Evolutionary conservation across 2,113 vertebrate species (phyloP).

Genomic region (Riparia riparia): DNA sequence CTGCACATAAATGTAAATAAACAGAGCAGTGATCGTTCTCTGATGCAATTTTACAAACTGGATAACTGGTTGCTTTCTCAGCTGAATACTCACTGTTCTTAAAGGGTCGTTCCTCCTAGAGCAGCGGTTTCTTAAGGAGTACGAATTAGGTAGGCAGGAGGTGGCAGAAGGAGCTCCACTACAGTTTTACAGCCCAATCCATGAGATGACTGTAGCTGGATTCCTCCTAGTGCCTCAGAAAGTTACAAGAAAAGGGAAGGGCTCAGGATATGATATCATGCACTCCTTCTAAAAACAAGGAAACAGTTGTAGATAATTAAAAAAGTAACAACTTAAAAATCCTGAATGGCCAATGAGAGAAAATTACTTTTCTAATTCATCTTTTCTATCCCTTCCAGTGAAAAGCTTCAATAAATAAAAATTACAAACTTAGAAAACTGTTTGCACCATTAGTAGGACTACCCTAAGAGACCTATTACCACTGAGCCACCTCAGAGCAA

Average conservation of each 20-base stretch:
- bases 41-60: not conserved
- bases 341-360: not conserved
- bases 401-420: not conserved
- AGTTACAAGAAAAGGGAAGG: conserved; percentile 50
- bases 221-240: conserved; percentile 36
- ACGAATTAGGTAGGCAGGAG: not conserved
- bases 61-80: not conserved
- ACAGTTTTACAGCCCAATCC: not conserved
- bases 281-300: conserved; percentile 18
- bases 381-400: not conserved
- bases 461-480: not conserved
- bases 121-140: not conserved
- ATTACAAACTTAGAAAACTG: not conserved
- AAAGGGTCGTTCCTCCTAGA: not conserved
- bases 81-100: conserved; percentile 53
- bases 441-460: not conserved
- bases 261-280: conserved; percentile 71
- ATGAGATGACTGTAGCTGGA: not conserved
- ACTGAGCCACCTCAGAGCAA: not conserved
- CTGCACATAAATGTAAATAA: not conserved
- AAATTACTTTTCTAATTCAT: not conserved
- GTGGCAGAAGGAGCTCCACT: not conserved
- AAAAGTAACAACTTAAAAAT: conserved; percentile 15
- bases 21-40: not conserved
- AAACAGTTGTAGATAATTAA: conserved; percentile 13